A percentile compares a stretch with the other conserved stretches of the same genome.
Evolutionary conservation across 92 coral and sea anemone genomes (phyloP).

Genomic region (Epizoanthus fatuus): DNA sequence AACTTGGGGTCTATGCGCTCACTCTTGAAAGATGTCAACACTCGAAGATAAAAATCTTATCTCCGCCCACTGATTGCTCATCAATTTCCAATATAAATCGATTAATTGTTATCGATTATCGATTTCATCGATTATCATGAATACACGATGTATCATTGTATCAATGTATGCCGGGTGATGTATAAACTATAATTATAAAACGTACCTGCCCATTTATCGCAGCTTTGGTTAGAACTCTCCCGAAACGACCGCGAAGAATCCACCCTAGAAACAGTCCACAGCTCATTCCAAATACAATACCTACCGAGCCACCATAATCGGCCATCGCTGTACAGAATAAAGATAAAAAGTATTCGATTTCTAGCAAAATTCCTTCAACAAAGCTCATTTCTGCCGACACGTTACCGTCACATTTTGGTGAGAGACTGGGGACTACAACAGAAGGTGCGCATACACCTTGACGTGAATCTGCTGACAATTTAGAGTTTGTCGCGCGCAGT

Average conservation of each 20-base stretch:
- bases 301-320: conserved; percentile 64
- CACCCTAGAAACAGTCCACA: conserved; percentile 90
- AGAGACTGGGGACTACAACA: conserved; percentile 9
- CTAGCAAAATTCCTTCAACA: conserved; percentile 43
- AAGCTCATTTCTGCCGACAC: not conserved
- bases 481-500: conserved; percentile 34
- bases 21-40: too few species aligned
- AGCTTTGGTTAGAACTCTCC: conserved; percentile 27
- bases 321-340: conserved; percentile 52
- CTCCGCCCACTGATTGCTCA: too few species aligned
- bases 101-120: too few species aligned
- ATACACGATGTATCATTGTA: too few species aligned
- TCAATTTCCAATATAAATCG: too few species aligned
- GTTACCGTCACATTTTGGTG: not conserved
- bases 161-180: too few species aligned
- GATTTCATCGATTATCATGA: too few species aligned
- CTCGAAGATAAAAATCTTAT: too few species aligned
- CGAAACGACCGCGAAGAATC: conserved; percentile 78
- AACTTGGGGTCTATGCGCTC: too few species aligned
- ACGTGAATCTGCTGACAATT: conserved; percentile 9
- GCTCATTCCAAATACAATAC: conserved; percentile 75
- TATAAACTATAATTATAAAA: not conserved
- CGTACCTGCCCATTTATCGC: conserved; percentile 45
- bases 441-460: not conserved
- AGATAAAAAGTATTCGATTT: conserved; percentile 41